These are phyloP conservation scores for Drosophila fungiperda DNA, from an alignment of 2,888 invertebrate species.

Conservation along the genomic window DNA sequence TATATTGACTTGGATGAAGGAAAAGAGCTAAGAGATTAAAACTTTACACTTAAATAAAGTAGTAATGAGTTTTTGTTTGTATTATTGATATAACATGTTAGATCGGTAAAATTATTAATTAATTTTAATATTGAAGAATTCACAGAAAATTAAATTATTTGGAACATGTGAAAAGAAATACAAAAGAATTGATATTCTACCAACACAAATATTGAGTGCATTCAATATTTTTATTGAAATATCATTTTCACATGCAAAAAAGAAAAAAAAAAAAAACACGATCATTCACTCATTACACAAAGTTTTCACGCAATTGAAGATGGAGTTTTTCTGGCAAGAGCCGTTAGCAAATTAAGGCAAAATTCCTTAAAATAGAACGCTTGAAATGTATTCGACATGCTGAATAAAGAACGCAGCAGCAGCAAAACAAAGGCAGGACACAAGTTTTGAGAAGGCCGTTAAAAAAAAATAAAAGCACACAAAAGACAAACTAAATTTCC, in stretches of 20 bases:
- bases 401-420: conserved; percentile 24
- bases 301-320: conserved; percentile 5
- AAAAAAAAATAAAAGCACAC: conserved; percentile 13
- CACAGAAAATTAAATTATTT: background rate
- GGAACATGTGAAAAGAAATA: background rate
- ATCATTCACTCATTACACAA: conserved; percentile 9
- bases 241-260: background rate
- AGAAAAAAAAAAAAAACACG: background rate
- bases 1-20: background rate
- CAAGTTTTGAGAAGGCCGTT: conserved; percentile 31
- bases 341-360: conserved; percentile 36
- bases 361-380: conserved; percentile 26
- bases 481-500: conserved; percentile 53
- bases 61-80: background rate
- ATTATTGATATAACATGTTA: background rate
- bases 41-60: background rate
- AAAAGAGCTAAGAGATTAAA: background rate
- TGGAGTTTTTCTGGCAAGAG: conserved; percentile 31
- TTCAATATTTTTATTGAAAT: too few species aligned
- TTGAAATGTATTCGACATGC: conserved; percentile 20
- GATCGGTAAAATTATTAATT: background rate
- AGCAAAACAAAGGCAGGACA: conserved; percentile 29
- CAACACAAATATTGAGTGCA: too few species aligned
- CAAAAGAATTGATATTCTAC: background rate
- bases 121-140: background rate